Evolutionary conservation across 2,797 vertebrate genomes (phyloP).

Genomic region (Fratercula arctica): DNA sequence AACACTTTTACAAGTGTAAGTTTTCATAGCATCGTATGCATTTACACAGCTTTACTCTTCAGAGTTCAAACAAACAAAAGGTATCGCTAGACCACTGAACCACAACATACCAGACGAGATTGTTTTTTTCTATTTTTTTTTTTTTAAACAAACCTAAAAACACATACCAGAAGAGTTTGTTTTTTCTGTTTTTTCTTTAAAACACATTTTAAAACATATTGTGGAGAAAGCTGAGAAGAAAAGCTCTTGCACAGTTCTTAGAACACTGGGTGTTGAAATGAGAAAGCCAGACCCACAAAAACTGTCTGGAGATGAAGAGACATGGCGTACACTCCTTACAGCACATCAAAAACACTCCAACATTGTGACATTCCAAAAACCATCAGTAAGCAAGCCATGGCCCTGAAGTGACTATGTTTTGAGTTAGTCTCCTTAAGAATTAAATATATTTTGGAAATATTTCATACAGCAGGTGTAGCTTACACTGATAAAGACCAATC

Average conservation of each 20-base stretch:
- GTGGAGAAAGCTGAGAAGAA: neutral
- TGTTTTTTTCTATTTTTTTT: neutral
- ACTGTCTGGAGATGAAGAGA: neutral
- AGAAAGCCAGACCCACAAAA: neutral
- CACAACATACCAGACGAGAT: neutral
- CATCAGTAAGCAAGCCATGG: neutral
- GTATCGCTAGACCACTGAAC: neutral
- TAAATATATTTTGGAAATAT: neutral
- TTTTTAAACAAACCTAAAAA: neutral
- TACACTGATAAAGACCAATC: neutral
- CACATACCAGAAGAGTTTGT: neutral
- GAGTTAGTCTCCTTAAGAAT: neutral
- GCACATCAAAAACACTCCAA: neutral
- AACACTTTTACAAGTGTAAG: rapidly evolving
- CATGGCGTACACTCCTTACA: neutral
- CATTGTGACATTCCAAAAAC: neutral
- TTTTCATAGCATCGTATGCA: neutral
- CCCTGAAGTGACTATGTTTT: neutral
- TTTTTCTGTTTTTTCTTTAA: neutral
- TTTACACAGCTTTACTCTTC: neutral
- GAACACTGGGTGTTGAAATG: neutral
- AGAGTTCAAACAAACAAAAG: neutral
- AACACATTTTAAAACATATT: neutral
- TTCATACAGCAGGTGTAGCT: neutral
- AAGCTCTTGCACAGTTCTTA: neutral